Percentiles rank a stretch among this genome's conserved stretches.
phyloP scores from a whole-genome alignment of 1,140 invertebrate species.

The Lysiphlebus fabarum region DNA sequence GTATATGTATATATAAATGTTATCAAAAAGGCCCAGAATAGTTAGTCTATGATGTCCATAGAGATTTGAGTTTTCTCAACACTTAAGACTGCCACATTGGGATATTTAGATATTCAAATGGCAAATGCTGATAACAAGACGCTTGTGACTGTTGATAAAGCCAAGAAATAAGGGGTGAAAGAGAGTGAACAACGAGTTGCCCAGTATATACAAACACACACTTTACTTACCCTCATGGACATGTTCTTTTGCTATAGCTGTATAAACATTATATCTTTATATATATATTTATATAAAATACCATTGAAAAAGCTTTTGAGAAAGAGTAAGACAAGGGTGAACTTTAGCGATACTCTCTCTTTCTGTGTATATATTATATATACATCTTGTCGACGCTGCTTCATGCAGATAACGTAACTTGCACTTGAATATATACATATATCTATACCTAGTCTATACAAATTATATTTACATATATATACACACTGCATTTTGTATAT shows the following conservation, averaged over 20 bases:
- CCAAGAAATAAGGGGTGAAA: constrained; percentile 33
- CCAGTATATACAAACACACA: constrained; percentile 2
- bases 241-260: background rate
- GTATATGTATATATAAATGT: no score
- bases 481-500: constrained; percentile 29
- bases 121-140: constrained; percentile 50
- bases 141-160: constrained; percentile 50
- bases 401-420: constrained; percentile 48
- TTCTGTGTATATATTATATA: constrained; percentile 25
- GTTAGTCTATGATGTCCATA: no score
- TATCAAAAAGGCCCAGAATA: no score
- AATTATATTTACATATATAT: constrained; percentile 20
- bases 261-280: background rate
- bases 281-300: background rate
- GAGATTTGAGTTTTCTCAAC: no score
- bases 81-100: constrained; percentile 4
- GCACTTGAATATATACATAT: constrained; percentile 42
- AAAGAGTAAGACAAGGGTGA: no score
- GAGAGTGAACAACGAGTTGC: no score
- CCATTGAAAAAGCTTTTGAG: no score
- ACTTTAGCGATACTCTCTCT: background rate
- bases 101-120: constrained; percentile 58
- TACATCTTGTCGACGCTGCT: constrained; percentile 43
- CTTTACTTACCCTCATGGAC: background rate
- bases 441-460: constrained; percentile 31